Base-by-base conservation (phyloP, 2,113 vertebrate genomes). In the Muntiacus reevesi region DNA sequence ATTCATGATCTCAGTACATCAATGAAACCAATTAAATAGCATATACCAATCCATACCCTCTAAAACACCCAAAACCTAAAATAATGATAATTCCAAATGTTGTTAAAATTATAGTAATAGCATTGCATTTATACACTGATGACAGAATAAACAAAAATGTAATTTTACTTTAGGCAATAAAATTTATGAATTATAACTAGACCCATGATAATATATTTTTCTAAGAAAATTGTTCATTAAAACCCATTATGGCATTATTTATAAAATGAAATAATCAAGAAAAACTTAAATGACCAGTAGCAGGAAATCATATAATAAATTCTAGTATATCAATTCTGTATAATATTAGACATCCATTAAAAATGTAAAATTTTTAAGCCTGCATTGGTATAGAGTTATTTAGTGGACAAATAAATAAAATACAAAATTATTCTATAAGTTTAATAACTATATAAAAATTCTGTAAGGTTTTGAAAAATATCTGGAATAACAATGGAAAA, bases 31-130 rank as follows among this genome's bases (percentile, higher is more conserved):
- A 30, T 76, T 87, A 82, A 96, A 86, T 47, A 96, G 5, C 10
- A 67, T 25, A 52, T 59, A 47, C 1, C 16, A 40, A 84, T 78
- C n/a, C 40, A 57, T 60, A 84, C 19, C 43, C 62, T 83, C 25
- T 60, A 94, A 76, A 83, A 40, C 47, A 96, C 76, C 13, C 96
- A 76, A 93, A 96, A 67, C 74, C 10, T 87, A 90, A 55, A 92
- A 87, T 89, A 86, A 81, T 11, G 2, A 50, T 43, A 57, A 57
- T 52, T 86, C 5, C 7, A 87, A 62, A 30, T 64, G 23, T 5
- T 57, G 21, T 5, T 17, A 83, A 93, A 74, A 45, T 82, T 47
- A 90, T 64, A 17, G 25, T 84, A 59, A 93, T 15, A 45, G 36
- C 78, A 28, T 54, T 92, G 6, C 36, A 28, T 1, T 86, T 78